Conservation (phyloP, 2,113 vertebrate species). For the Mixornis gularis region DNA sequence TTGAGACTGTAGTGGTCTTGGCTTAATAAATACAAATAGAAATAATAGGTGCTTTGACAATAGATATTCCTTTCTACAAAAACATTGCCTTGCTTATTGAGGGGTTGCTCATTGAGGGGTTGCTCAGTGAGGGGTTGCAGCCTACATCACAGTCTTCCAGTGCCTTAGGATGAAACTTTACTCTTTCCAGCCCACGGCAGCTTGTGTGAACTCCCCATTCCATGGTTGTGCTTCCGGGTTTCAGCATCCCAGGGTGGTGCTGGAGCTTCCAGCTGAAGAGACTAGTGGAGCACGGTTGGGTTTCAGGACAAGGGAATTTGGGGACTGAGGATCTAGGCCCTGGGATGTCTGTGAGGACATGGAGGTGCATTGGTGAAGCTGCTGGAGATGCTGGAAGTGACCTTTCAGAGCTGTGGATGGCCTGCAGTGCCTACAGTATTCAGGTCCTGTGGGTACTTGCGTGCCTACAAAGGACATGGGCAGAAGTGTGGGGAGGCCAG, state of each 20-base stretch:
- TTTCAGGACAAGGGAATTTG: background rate
- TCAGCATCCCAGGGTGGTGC: background rate
- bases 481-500: background rate
- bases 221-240: background rate
- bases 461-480: background rate
- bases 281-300: background rate
- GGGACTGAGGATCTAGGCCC: background rate
- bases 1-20: background rate
- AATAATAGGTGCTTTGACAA: background rate
- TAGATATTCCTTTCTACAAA: background rate
- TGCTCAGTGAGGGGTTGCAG: background rate
- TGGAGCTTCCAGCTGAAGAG: background rate
- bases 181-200: background rate
- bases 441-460: background rate
- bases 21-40: constrained; percentile 37
- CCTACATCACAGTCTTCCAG: background rate
- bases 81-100: background rate
- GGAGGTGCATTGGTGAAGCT: background rate
- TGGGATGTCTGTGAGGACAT: background rate
- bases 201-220: background rate
- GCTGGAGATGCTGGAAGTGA: background rate
- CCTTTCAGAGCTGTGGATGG: background rate
- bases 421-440: background rate
- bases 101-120: background rate
- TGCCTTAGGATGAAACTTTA: background rate